A percentile compares a stretch with the other conserved stretches of the same genome.
phyloP scores from a whole-genome alignment of 2,113 vertebrate species.

The Anolis carolinensis region DNA sequence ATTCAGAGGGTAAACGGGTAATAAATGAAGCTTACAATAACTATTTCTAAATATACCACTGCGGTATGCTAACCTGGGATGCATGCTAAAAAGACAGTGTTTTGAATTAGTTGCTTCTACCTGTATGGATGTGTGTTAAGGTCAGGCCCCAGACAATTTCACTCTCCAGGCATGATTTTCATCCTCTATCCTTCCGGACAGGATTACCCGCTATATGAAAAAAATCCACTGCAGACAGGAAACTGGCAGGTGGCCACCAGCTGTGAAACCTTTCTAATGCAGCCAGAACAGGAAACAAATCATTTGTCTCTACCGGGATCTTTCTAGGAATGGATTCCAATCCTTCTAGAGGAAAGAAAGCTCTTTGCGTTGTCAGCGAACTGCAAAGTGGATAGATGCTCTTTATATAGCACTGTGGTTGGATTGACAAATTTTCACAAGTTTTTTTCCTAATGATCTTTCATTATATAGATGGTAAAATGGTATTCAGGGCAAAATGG shows the following conservation, averaged over 20 bases:
- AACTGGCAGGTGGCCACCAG: slow-evolving; percentile 6
- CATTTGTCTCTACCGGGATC: neutral
- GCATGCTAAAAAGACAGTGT: neutral
- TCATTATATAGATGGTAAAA: too few species aligned
- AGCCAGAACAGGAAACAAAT: neutral
- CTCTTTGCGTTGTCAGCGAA: neutral
- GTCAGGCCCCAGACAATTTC: neutral
- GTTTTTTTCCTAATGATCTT: too few species aligned
- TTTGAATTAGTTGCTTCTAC: neutral
- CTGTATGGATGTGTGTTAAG: neutral
- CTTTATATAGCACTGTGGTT: neutral
- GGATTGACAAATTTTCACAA: too few species aligned
- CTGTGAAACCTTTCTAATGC: neutral
- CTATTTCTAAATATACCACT: neutral
- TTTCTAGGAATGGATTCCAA: neutral
- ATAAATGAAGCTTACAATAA: neutral
- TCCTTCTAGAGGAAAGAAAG: neutral
- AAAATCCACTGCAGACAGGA: neutral
- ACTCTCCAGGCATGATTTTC: neutral
- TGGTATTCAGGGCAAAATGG: neutral
- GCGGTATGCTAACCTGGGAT: neutral
- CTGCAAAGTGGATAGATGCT: neutral
- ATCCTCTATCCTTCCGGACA: neutral
- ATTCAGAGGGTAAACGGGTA: neutral
- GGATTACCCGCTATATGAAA: neutral